Base-by-base conservation (phyloP, 2,888 invertebrate genomes). In the Limnephilus marmoratus region DNA sequence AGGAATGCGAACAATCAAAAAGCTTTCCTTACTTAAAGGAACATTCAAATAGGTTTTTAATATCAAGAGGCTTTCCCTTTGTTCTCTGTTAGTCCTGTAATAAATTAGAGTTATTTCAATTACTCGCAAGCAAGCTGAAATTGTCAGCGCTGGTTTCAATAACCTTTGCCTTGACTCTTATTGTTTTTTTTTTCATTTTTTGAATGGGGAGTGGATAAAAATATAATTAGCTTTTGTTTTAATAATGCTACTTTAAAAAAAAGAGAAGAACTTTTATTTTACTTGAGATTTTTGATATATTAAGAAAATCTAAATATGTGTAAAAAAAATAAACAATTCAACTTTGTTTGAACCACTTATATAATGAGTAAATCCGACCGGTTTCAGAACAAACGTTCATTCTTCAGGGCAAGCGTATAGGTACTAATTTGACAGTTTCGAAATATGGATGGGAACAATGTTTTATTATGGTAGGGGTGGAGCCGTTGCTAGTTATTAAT, bases 51-150 rank as follows among this genome's bases (percentile, higher is more conserved):
- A 80, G n/a, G 12, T 89, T 80, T 89, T 89, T 89, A 80, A 89
- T 81, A 89, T 80, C 34, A 31, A 68, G 31, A 29, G 31, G 53
- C 11, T 87, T 87, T 81, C 45, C 88, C 80, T 89, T 89, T 89
- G 88, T 89, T 89, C n/a, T 80, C 37, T 24, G 37, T 81, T 80
- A 37, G 88, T 80, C 34, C 80, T 11, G 37, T 80, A 80, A 89
- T 89, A 89, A 80, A 89, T 89, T 34, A 80, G 88, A n/a, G 11
- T 89, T 89, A 80, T 89, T 89, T 89, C 15, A n/a, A 68, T 68
- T 68, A n/a, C 68, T 68, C n/a, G 68, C 9, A n/a, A 24, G n/a
- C 24, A 34, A 5, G 31, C 31, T 82, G 24, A 9, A n/a, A 34
- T 82, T 82, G 29, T 82, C 82, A 34, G 34, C 82, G 15, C 15